Percentiles rank a stretch among this genome's conserved stretches.
Conservation (phyloP, 2,888 invertebrate genomes). For the Lepidocyrtoides sp. region DNA sequence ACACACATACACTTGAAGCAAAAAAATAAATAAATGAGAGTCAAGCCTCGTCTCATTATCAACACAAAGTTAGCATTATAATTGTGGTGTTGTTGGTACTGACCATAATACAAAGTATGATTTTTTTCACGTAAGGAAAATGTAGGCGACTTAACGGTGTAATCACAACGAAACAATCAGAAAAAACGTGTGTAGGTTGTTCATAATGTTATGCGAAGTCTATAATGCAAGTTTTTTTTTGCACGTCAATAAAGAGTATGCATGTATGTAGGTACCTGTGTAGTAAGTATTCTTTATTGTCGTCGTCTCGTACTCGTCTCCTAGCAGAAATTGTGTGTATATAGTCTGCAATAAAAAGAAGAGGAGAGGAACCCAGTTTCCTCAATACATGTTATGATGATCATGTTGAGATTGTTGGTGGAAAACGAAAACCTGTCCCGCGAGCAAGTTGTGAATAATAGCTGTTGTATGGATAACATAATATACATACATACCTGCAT, state of each 20-base stretch:
- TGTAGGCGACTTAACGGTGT: slow-evolving; percentile 77
- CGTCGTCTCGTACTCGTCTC: slow-evolving; percentile 38
- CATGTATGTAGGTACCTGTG: not conserved
- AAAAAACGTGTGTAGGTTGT: slow-evolving; percentile 59
- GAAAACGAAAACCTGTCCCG: slow-evolving; percentile 67
- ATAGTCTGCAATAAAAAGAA: slow-evolving; percentile 44
- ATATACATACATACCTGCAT: not conserved
- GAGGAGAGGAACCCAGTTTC: slow-evolving; percentile 76
- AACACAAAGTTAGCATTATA: not conserved
- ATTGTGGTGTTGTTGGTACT: slow-evolving; percentile 7
- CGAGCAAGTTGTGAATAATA: slow-evolving; percentile 11
- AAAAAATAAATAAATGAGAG: not conserved
- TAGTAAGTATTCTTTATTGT: not conserved
- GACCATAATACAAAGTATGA: not conserved
- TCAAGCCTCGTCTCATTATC: slow-evolving; percentile 6
- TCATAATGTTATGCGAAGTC: not conserved
- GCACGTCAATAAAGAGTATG: slow-evolving; percentile 47
- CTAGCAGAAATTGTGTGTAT: slow-evolving; percentile 22
- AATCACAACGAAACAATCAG: slow-evolving; percentile 46
- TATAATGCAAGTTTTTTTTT: slow-evolving; percentile 30
- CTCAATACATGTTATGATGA: slow-evolving; percentile 62
- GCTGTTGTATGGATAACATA: slow-evolving; percentile 46
- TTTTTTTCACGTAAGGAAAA: slow-evolving; percentile 41
- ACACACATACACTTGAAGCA: not conserved
- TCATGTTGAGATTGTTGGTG: slow-evolving; percentile 18